Base-by-base conservation (phyloP, 2,888 invertebrate genomes). In the Dinocampus coccinellae region DNA sequence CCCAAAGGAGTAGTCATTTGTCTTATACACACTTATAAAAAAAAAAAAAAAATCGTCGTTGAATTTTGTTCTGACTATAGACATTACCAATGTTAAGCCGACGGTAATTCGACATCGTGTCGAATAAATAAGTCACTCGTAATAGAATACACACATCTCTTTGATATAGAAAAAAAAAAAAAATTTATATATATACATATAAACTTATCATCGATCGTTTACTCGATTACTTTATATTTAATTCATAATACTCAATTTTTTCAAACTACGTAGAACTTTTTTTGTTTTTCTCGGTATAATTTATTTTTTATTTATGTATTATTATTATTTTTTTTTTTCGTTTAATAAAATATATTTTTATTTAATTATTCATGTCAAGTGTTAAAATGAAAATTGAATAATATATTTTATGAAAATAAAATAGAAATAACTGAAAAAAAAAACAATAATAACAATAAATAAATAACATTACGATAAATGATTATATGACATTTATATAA, bases 71-170 rank as follows among this genome's bases (percentile, higher is more conserved):
- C 42, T 57, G 47, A 22, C 9, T 16, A 1, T 9, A 16, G 20
- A 65, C 26, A 36, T 60, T 69, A 34, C 64, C 73, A 76, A 79
- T 76, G 76, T 74, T 82, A 82, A 82, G 79, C 80, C 77, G 79
- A 81, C 79, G 79, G 78, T 81, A 80, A 81, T 82, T 71, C 77
- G 81, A 82, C 81, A 74, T 79, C 73, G 69, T 76, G 70, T 77
- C 75, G 76, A 6, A 80, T 81, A 81, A 81, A 82, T 83, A 78
- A 77, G 77, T 76, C 72, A 67, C 72, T n/a, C n/a, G n/a, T n/a
- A 69, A 67, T 75, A 61, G 60, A 36, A 65, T 55, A 76, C 71
- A 67, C 66, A 72, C 68, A 57, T 53, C 66, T 70, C n/a, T n/a
- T n/a, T n/a, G 3, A 4, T 29, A 29, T 29, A 29, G 3, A 29